These are phyloP conservation scores for Ericerus pela DNA, from an alignment of 1,140 invertebrate genomes.

Conservation along the genomic window DNA sequence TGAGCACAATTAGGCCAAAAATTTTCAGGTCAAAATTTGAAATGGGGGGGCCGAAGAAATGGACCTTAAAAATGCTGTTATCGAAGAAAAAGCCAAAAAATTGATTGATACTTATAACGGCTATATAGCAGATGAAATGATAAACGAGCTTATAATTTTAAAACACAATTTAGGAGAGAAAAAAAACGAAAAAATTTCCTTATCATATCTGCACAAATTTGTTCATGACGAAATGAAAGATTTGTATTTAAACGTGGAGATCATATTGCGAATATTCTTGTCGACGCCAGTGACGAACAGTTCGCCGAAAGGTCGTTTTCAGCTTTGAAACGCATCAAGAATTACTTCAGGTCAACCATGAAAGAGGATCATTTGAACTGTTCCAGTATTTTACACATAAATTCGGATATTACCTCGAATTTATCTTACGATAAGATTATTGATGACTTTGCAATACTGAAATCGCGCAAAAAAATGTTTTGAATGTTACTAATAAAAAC, in stretches of 20 bases:
- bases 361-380: constrained; percentile 9
- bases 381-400: constrained; percentile 3
- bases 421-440: constrained; percentile 13
- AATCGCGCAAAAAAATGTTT: constrained; percentile 12
- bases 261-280: background rate
- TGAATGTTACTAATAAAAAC: background rate
- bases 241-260: background rate
- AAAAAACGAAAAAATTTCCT: background rate
- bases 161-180: background rate
- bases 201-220: background rate
- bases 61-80: background rate
- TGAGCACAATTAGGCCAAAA: too few species aligned
- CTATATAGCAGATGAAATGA: background rate
- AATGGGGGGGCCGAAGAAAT: too few species aligned
- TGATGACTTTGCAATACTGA: constrained; percentile 6
- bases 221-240: background rate
- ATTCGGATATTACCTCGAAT: background rate
- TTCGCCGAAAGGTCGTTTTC: constrained; percentile 17
- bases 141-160: background rate
- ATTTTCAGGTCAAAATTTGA: too few species aligned
- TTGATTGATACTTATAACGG: background rate
- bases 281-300: background rate
- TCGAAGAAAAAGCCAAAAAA: background rate
- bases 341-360: constrained; percentile 13
- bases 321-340: constrained; percentile 16